Percentiles rank a stretch among this genome's conserved stretches.
Conservation (phyloP, 2,113 vertebrate species). For the Tauraco erythrolophus region DNA sequence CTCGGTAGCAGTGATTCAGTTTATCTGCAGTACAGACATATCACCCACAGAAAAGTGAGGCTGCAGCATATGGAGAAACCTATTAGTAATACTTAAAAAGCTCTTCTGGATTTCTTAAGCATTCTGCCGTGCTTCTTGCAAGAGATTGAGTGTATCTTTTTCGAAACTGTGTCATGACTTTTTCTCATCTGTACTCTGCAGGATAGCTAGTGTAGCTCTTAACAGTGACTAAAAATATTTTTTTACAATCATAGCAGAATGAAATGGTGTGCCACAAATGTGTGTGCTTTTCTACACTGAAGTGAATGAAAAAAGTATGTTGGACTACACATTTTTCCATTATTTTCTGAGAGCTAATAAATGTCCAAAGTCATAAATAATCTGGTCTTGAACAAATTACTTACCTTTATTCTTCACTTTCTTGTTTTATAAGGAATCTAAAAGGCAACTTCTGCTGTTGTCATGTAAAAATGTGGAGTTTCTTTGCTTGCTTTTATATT, state of each 20-base stretch:
- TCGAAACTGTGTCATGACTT: neutral
- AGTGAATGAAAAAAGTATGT: neutral
- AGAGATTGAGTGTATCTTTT: neutral
- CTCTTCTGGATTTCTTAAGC: neutral
- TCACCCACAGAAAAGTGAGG: neutral
- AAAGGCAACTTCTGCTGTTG: neutral
- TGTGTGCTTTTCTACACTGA: neutral
- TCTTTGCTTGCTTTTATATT: neutral
- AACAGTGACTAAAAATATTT: neutral
- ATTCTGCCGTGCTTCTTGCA: neutral
- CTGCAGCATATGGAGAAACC: neutral
- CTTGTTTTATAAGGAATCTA: neutral
- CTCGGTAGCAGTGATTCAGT: neutral
- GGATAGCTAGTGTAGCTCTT: neutral
- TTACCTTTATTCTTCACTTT: neutral
- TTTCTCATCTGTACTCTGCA: neutral
- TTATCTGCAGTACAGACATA: neutral
- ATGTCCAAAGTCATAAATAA: neutral
- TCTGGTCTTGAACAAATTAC: neutral
- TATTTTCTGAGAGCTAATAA: neutral
- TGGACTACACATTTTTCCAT: neutral
- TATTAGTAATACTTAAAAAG: constrained; percentile 2
- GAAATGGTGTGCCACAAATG: neutral
- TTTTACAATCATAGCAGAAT: neutral
- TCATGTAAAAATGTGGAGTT: neutral